A percentile compares a stretch with the other conserved stretches of the same genome.
phyloP scores from a whole-genome alignment of 1,140 invertebrate genomes.

The Coptotermes formosanus region DNA sequence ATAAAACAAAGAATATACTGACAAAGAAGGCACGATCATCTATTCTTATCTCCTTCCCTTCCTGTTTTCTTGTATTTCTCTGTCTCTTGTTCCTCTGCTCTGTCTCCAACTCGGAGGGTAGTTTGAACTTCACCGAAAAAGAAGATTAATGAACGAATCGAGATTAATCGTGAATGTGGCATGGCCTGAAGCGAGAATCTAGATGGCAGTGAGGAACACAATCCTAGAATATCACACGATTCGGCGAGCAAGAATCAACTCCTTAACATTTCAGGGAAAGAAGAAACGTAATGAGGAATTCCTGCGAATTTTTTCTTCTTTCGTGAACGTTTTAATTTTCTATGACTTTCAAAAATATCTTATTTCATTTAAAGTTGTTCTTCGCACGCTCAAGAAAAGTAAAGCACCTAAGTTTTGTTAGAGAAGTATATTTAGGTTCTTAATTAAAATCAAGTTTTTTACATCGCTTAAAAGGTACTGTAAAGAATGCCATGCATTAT shows the following conservation, averaged over 20 bases:
- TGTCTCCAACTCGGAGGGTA: background rate
- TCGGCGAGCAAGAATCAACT: background rate
- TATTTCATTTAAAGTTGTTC: background rate
- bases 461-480: no score
- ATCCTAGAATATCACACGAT: background rate
- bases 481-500: no score
- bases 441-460: background rate
- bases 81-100: background rate
- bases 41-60: background rate
- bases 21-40: background rate
- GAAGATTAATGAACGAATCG: conserved; percentile 8
- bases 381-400: background rate
- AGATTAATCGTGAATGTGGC: background rate
- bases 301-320: background rate
- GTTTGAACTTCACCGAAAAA: conserved; percentile 3
- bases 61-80: background rate
- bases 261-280: background rate
- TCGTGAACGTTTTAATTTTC: background rate
- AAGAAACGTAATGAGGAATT: background rate
- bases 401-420: background rate
- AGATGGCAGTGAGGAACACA: background rate
- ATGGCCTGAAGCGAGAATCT: background rate
- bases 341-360: background rate
- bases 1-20: background rate
- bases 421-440: background rate